phyloP scores from a whole-genome alignment of 2,113 vertebrate species.

The Nothoprocta pentlandii region DNA sequence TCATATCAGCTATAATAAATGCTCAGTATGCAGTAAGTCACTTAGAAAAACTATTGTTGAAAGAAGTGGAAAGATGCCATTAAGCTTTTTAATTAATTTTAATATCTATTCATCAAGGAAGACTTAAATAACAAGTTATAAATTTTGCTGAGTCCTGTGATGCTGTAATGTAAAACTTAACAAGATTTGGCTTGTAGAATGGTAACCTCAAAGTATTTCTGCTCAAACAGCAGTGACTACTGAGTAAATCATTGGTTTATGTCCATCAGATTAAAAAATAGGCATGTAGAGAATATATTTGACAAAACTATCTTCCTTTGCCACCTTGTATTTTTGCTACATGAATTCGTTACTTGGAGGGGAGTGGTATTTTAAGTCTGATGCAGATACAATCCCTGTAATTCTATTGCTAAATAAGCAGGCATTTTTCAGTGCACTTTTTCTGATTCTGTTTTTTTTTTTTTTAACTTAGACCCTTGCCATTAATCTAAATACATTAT shows the following conservation, averaged over 20 bases:
- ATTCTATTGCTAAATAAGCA: background rate
- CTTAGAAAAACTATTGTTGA: background rate
- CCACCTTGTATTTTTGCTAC: background rate
- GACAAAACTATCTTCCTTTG: background rate
- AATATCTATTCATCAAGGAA: slow-evolving; percentile 38
- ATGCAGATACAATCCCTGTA: background rate
- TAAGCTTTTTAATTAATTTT: slow-evolving; percentile 38
- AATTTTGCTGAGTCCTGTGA: slow-evolving; percentile 3
- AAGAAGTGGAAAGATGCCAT: slow-evolving; percentile 26
- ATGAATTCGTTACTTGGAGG: background rate
- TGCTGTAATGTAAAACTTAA: background rate
- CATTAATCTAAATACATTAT: background rate
- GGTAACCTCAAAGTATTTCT: slow-evolving; percentile 8
- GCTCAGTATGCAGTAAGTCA: background rate
- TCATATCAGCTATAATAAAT: background rate
- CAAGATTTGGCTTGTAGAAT: slow-evolving; percentile 26
- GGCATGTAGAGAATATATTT: background rate
- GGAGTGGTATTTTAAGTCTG: background rate
- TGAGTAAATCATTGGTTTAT: background rate
- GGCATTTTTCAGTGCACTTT: background rate
- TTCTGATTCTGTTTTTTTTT: background rate
- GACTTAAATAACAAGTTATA: slow-evolving; percentile 25
- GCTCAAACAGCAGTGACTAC: background rate
- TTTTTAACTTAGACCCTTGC: background rate
- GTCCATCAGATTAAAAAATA: background rate